A percentile compares a stretch with the other conserved stretches of the same genome.
Evolutionary conservation across 2,888 invertebrate genomes (phyloP).

Genomic region (Pyrocoelia pectoralis): DNA sequence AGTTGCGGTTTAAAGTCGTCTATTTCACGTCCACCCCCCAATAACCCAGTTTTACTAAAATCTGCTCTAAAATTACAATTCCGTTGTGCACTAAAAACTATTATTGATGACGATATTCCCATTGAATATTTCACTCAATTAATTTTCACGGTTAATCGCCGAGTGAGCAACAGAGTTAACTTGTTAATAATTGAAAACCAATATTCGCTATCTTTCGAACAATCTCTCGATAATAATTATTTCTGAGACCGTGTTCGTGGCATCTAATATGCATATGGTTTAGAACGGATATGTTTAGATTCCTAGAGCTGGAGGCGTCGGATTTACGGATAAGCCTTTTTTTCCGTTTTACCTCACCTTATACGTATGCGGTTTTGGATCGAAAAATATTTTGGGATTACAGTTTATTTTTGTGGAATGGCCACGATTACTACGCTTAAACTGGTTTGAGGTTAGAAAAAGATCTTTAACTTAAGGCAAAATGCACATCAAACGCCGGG

Average conservation of each 20-base stretch:
- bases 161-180: conserved; percentile 1
- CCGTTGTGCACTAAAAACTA: background rate
- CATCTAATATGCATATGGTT: background rate
- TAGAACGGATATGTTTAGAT: too few relatives aligned
- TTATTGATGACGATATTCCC: background rate
- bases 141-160: background rate
- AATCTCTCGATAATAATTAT: background rate
- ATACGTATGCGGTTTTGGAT: too few relatives aligned
- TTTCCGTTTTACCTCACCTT: too few relatives aligned
- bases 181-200: conserved; percentile 1
- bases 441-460: too few relatives aligned
- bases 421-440: too few relatives aligned
- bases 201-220: background rate
- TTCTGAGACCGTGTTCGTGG: background rate
- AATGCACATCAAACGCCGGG: conserved; percentile 1
- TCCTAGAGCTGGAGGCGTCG: too few relatives aligned
- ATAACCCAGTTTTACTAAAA: background rate
- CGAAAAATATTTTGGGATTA: too few relatives aligned
- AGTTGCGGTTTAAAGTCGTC: conserved; percentile 15
- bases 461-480: background rate
- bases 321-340: too few relatives aligned
- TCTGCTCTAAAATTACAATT: background rate
- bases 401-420: too few relatives aligned
- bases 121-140: background rate
- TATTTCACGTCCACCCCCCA: too few relatives aligned